Evolutionary conservation across 2,888 invertebrate species (phyloP), one percentile per base, ranked within the genome.

Genomic region (Acanthoscelides obtectus): DNA sequence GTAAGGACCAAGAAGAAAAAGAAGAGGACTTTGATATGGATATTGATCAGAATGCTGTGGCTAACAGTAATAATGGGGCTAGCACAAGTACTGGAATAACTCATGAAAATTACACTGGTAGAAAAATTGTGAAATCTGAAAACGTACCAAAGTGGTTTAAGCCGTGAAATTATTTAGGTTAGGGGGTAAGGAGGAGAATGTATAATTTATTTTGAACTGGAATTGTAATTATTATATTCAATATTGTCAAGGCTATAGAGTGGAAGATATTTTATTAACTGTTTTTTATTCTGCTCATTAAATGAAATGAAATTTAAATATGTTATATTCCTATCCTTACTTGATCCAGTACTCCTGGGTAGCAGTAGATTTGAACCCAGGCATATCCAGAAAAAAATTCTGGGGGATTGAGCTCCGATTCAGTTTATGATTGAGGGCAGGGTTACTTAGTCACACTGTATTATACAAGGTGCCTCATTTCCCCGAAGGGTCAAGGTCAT

Each of bases 131-230:
- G 20, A 77, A 75, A 73, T 78, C 80, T 0, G 81, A 82, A 73
- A 84, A 84, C 73, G 76, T 83, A 70, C 85, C 85, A 17, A 86
- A 85, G 76, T 86, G 86, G 85, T 86, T 86, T 72, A 85, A 83
- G 78, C 80, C 77, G 22, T 75, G 67, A 67, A 72, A 20, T 66
- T 66, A 20, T 5, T 64, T 64, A 45, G 12, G 6, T 17, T 45
- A 45, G 17, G 45, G 5, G 45, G 45, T 45, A 12, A 45, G 45
- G 45, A 45, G 12, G 45, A 25, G 3, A 6, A 45, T 45, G 25
- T 25, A 25, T 45, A 45, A 17, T 45, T 45, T 12, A 45, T 45
- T 45, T 45, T 45, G 45, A 12, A 45, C 45, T 12, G 12, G 45
- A 45, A 45, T 12, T 45, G 45, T 45, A 45, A 45, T 45, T 12